Evolutionary conservation across 1,140 invertebrate genomes (phyloP), one percentile per base, ranked within the genome.

Genomic region (Berghia stephanieae): DNA sequence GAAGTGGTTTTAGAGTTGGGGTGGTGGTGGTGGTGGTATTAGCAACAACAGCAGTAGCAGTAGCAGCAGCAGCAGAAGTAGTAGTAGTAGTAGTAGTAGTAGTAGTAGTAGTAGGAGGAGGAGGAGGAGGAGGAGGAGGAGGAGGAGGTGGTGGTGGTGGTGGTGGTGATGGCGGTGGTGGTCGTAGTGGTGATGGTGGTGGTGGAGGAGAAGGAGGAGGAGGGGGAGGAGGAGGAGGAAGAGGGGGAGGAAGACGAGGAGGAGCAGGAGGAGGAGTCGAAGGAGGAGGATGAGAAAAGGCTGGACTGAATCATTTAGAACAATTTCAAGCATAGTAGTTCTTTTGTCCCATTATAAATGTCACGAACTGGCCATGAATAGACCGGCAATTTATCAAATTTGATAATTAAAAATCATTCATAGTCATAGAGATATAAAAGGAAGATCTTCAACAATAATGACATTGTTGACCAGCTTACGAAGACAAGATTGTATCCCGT

Each of bases 201-300:
- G 66, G n/a, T 27, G 66, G 36, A 68, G 66, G 38, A 68, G 38
- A 68, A 42, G 66, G 36, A 42, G 66, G 36, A 34, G 38, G 36
- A 68, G 31, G 38, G 38, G 66, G 38, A 68, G 66, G 36, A 42
- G 66, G 21, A 13, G 31, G n/a, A 36, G 66, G 36, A 68, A 36
- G 38, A 68, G 38, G 38, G 36, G 66, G 36, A 42, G 66, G 36
- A 34, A 34, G 36, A 68, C n/a, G 38, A 68, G 66, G 38, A 68
- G 66, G 36, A 42, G 66, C n/a, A 68, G 66, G 36, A 38, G 66
- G 38, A 38, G 66, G 36, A 38, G 66, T 34, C 27, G 66, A 68
- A 8, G 40, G 38, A 42, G 27, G 31, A 34, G 27, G 31, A 34
- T 10, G 31, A 34, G 27, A 66, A 27, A 34, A 66, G 31, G 27